phyloP scores from a whole-genome alignment of 1,140 invertebrate genomes.

The Magallana ariakensis region DNA sequence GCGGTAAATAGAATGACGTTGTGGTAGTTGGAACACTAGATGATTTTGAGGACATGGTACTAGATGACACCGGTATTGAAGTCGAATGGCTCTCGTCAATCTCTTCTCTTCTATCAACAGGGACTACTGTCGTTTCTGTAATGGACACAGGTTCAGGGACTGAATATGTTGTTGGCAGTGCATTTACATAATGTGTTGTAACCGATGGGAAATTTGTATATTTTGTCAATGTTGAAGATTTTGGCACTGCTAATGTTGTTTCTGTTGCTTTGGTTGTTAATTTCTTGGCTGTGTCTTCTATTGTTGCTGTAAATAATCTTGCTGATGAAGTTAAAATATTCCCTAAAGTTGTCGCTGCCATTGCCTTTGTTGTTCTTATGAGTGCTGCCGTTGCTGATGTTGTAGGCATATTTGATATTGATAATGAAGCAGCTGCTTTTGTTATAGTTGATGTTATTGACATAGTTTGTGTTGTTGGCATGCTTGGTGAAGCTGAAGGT shows the following conservation, averaged over 20 bases:
- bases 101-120: too few species aligned
- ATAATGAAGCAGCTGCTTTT: slow-evolving; percentile 3
- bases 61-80: too few species aligned
- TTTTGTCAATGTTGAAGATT: too few species aligned
- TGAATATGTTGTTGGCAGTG: too few species aligned
- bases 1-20: too few species aligned
- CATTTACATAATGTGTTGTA: too few species aligned
- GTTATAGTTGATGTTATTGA: slow-evolving; percentile 36
- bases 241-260: background rate
- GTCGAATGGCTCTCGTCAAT: too few species aligned
- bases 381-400: slow-evolving; percentile 40
- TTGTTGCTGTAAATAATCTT: background rate
- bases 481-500: slow-evolving; percentile 46
- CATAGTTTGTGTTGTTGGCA: slow-evolving; percentile 42
- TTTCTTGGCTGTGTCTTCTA: background rate
- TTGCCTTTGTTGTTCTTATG: background rate
- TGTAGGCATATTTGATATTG: slow-evolving; percentile 44
- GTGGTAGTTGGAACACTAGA: too few species aligned
- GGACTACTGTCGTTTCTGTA: too few species aligned
- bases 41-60: too few species aligned
- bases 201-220: too few species aligned
- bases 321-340: background rate
- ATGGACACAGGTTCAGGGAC: too few species aligned
- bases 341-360: background rate
- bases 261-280: background rate